Evolutionary conservation across 2,113 vertebrate species (phyloP).

Genomic region (Silurus glanis): DNA sequence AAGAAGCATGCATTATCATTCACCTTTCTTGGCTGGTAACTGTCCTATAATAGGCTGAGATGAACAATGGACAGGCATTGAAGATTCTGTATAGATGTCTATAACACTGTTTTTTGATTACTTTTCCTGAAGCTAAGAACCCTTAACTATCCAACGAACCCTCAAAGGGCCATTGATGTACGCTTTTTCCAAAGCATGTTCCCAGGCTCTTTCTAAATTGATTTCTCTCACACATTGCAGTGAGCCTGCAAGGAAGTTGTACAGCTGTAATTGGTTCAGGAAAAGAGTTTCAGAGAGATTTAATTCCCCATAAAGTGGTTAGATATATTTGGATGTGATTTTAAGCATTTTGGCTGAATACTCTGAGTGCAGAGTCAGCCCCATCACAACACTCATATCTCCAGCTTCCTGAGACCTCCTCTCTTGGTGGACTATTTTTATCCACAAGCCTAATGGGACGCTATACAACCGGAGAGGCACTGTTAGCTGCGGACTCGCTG

Average conservation of each 20-base stretch:
- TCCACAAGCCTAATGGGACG: conserved; percentile 41
- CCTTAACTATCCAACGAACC: background rate
- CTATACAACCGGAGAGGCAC: conserved; percentile 44
- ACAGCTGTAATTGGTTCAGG: background rate
- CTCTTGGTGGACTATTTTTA: conserved; percentile 47
- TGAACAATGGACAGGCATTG: too few species aligned
- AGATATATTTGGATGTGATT: conserved; percentile 25
- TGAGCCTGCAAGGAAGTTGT: conserved; percentile 7
- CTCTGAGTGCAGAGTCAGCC: conserved; percentile 23
- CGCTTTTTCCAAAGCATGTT: background rate
- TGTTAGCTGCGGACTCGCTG: conserved; percentile 31
- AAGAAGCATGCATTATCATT: background rate
- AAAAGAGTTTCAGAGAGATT: background rate
- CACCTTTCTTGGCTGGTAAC: background rate
- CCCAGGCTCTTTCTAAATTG: background rate
- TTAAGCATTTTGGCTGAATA: conserved; percentile 17
- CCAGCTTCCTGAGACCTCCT: conserved; percentile 39
- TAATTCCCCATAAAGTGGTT: conserved; percentile 13
- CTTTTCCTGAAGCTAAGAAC: background rate
- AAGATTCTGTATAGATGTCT: background rate
- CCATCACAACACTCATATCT: conserved; percentile 12
- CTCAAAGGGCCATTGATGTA: background rate
- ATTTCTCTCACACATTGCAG: background rate
- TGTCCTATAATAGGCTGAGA: background rate
- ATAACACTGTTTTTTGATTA: background rate